phyloP scores from a whole-genome alignment of 2,888 invertebrate species.

The Lumbricus terrestris region DNA sequence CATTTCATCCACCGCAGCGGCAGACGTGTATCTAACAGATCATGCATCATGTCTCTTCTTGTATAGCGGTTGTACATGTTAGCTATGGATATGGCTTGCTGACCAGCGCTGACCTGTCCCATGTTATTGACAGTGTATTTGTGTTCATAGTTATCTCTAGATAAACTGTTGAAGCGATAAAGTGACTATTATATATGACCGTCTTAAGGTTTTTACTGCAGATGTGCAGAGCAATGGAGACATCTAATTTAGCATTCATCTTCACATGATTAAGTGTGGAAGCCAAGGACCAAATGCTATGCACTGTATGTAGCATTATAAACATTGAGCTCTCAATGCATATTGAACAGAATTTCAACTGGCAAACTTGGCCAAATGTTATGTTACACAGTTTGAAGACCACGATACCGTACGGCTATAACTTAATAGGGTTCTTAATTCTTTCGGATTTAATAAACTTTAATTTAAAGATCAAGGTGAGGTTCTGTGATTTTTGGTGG shows the following conservation, averaged over 20 bases:
- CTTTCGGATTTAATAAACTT: background rate
- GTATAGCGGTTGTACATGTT: constrained; percentile 16
- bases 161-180: background rate
- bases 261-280: background rate
- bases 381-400: background rate
- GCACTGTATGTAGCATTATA: background rate
- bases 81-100: background rate
- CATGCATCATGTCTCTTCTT: background rate
- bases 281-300: constrained; percentile 7
- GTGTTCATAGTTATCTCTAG: background rate
- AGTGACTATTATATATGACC: background rate
- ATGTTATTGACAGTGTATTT: background rate
- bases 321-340: background rate
- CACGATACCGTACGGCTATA: background rate
- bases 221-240: background rate
- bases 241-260: background rate
- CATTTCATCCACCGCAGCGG: background rate
- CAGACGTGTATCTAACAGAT: background rate
- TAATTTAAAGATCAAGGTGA: background rate
- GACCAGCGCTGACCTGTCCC: background rate
- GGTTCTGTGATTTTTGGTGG: background rate
- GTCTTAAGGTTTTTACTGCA: background rate
- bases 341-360: background rate
- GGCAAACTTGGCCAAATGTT: background rate
- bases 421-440: background rate